Evolutionary conservation across 2,888 invertebrate species (phyloP).

Genomic region (Tetramorium bicarinatum): DNA sequence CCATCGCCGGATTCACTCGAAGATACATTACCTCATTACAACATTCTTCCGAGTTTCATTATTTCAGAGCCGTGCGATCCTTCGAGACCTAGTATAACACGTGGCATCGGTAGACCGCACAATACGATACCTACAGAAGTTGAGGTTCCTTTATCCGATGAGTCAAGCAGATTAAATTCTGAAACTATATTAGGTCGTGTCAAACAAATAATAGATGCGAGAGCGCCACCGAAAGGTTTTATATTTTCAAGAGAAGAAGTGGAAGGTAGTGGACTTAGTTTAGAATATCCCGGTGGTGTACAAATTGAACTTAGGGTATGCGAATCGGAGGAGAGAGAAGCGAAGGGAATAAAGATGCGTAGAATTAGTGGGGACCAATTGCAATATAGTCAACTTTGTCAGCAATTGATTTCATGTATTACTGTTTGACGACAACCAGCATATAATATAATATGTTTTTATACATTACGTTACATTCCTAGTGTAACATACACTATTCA

Average conservation of each 20-base stretch:
- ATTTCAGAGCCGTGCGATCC: slow-evolving; percentile 92
- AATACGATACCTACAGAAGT: slow-evolving; percentile 85
- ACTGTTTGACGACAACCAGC: slow-evolving; percentile 89
- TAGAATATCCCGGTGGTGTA: slow-evolving; percentile 94
- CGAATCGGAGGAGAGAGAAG: slow-evolving; percentile 91
- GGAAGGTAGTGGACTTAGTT: slow-evolving; percentile 87
- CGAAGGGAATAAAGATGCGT: slow-evolving; percentile 94
- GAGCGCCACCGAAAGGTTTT: slow-evolving; percentile 91
- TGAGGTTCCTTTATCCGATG: slow-evolving; percentile 93
- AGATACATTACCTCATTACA: slow-evolving; percentile 82
- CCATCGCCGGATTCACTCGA: slow-evolving; percentile 85
- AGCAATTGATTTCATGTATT: slow-evolving; percentile 95
- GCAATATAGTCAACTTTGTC: slow-evolving; percentile 95
- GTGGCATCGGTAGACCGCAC: slow-evolving; percentile 90
- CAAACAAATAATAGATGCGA: slow-evolving; percentile 92
- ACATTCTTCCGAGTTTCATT: slow-evolving; percentile 87
- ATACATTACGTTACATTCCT: slow-evolving; percentile 81
- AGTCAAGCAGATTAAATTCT: slow-evolving; percentile 93
- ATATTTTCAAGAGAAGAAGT: slow-evolving; percentile 87
- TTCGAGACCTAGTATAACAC: slow-evolving; percentile 93
- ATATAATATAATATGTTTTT: slow-evolving; percentile 74
- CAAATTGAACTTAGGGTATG: slow-evolving; percentile 95
- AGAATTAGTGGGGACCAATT: slow-evolving; percentile 95
- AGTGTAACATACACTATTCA: slow-evolving; percentile 76
- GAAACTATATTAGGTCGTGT: slow-evolving; percentile 93